Conservation (phyloP, 2,797 vertebrate genomes). For the Micropoecilia bifurca region DNA sequence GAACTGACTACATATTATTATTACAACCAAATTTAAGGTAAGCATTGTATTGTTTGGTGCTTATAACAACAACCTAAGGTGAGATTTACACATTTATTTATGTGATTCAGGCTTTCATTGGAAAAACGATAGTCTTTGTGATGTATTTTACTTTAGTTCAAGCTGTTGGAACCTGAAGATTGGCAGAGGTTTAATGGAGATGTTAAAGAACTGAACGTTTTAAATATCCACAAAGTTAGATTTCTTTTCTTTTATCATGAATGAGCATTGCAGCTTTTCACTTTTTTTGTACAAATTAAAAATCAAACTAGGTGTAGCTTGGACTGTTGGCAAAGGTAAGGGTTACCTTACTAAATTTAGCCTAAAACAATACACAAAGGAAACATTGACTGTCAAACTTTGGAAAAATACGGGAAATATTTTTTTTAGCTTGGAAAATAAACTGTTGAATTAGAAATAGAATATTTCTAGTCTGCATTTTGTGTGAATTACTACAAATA, state of each 20-base stretch:
- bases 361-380: neutral
- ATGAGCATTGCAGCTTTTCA: neutral
- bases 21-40: neutral
- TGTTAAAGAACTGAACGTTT: neutral
- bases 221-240: neutral
- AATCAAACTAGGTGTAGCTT: neutral
- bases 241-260: neutral
- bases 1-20: neutral
- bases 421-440: neutral
- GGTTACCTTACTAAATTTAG: neutral
- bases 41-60: neutral
- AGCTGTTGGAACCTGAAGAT: neutral
- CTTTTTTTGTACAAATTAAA: neutral
- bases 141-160: neutral
- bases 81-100: neutral
- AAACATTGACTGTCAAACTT: neutral
- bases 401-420: neutral
- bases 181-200: neutral
- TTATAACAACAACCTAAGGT: neutral
- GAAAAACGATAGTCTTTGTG: neutral
- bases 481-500: neutral
- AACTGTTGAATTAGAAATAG: neutral
- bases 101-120: neutral
- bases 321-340: neutral
- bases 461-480: neutral